Evolutionary conservation across 2,888 invertebrate genomes (phyloP).

Genomic region (Eristalis pertinax): DNA sequence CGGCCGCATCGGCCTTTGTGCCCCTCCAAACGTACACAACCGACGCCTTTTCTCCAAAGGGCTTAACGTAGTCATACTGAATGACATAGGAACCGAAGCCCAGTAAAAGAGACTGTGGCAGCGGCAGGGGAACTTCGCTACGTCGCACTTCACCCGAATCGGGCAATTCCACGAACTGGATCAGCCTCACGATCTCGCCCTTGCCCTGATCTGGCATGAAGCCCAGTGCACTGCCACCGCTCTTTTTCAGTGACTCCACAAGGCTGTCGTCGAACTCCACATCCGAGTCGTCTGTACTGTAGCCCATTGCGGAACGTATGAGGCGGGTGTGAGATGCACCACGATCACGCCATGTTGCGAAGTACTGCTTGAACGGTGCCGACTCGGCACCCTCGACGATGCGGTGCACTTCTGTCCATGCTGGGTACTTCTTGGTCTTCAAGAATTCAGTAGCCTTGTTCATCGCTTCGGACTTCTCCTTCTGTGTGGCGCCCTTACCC

Average conservation of each 20-base stretch:
- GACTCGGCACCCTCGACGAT: conserved; percentile 93
- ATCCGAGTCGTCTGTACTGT: conserved; percentile 79
- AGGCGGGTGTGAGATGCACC: conserved; percentile 85
- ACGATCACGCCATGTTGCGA: conserved; percentile 88
- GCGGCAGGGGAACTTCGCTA: conserved; percentile 73
- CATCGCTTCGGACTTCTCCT: conserved; percentile 89
- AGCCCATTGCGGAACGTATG: conserved; percentile 81
- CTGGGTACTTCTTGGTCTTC: conserved; percentile 87
- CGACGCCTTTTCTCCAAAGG: conserved; percentile 82
- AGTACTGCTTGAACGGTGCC: conserved; percentile 94
- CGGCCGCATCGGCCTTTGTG: conserved; percentile 83
- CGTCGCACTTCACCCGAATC: conserved; percentile 75
- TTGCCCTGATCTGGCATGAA: conserved; percentile 90
- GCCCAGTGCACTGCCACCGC: conserved; percentile 85
- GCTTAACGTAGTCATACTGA: conserved; percentile 84
- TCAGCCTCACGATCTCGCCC: conserved; percentile 81
- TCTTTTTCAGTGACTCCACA: conserved; percentile 81
- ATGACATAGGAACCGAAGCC: conserved; percentile 85
- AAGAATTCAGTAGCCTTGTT: conserved; percentile 86
- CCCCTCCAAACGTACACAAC: conserved; percentile 88
- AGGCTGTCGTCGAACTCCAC: conserved; percentile 78
- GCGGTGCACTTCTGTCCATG: conserved; percentile 86
- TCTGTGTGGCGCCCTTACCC: conserved; percentile 87
- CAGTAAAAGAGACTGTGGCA: conserved; percentile 75
- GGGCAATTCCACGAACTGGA: conserved; percentile 75